Percentiles rank a stretch among this genome's conserved stretches.
These are phyloP conservation scores for Caenorhabditis macrosperma DNA, from an alignment of 2,888 invertebrate species.

Conservation along the genomic window DNA sequence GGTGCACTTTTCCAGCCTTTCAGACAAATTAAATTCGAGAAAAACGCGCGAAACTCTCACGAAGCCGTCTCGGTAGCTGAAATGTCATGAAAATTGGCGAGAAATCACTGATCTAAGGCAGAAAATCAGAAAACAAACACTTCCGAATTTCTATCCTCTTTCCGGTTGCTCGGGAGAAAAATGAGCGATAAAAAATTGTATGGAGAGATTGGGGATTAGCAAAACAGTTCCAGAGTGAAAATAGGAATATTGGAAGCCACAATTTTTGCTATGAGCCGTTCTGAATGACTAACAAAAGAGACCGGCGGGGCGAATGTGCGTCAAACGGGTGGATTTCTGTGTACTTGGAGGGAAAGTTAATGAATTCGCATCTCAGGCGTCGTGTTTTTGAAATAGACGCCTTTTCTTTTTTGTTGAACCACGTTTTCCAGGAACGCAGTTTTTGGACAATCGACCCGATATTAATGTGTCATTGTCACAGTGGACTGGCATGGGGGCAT, in stretches of 20 bases:
- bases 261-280: background rate
- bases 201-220: background rate
- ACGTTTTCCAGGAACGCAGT: background rate
- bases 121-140: background rate
- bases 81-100: background rate
- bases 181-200: background rate
- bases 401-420: background rate
- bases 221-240: background rate
- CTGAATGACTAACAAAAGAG: background rate
- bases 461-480: background rate
- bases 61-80: background rate
- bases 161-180: background rate
- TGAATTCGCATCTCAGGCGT: background rate
- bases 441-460: background rate
- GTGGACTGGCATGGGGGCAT: background rate
- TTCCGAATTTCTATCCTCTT: background rate
- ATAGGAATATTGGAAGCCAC: background rate
- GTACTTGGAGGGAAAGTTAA: background rate
- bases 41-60: background rate
- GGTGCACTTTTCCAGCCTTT: conserved; percentile 8
- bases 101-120: too few species aligned
- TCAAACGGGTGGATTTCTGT: background rate
- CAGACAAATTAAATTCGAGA: background rate
- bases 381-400: background rate
- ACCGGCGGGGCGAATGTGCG: too few species aligned